Conservation (phyloP, 2,113 vertebrate genomes). For the Ptilonorhynchus violaceus region DNA sequence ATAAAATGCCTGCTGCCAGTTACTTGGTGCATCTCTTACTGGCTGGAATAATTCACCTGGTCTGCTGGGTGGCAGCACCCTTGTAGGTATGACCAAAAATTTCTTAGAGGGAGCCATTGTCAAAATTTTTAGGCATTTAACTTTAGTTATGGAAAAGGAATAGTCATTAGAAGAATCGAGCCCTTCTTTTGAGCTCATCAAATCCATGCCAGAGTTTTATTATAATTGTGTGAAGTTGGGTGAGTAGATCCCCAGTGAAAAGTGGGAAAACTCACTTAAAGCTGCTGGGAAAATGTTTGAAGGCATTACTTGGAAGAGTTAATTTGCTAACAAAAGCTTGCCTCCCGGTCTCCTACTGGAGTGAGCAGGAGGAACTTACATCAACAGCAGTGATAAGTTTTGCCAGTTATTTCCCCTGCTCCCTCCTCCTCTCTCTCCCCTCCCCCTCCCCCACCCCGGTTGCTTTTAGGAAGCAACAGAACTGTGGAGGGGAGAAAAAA, state of each 20-base stretch:
- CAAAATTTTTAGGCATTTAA: background rate
- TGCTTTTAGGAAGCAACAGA: background rate
- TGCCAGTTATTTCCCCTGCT: background rate
- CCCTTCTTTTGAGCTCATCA: background rate
- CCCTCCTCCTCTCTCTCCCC: too few species aligned
- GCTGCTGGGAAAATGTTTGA: background rate
- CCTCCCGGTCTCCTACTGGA: background rate
- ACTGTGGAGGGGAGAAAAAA: background rate
- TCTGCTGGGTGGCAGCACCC: background rate
- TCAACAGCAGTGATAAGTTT: background rate
- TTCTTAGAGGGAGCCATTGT: background rate
- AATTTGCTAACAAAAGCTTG: background rate
- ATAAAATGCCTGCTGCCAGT: background rate
- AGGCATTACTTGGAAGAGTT: background rate
- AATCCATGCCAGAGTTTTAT: background rate
- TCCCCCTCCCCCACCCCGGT: background rate
- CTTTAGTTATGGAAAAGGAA: background rate
- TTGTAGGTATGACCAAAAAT: background rate
- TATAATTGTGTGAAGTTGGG: background rate
- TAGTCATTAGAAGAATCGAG: background rate
- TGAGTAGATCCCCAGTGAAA: background rate
- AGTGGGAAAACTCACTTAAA: background rate
- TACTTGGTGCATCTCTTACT: background rate
- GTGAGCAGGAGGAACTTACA: background rate
- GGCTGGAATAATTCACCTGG: background rate